Base-by-base conservation (phyloP, 2,888 invertebrate genomes). In the Cantharis rufa region DNA sequence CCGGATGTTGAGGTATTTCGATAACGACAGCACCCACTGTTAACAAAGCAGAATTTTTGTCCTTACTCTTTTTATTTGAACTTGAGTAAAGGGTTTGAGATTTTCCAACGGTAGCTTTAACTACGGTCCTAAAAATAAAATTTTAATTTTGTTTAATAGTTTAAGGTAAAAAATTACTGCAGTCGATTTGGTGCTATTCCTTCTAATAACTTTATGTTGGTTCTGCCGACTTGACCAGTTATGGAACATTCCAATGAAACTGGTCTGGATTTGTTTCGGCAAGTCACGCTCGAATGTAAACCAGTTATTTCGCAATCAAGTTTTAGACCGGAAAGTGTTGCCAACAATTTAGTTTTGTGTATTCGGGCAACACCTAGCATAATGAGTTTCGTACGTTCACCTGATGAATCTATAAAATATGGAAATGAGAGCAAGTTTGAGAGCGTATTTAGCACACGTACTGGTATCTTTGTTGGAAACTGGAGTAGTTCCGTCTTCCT, bases 1-100 rank as follows among this genome's bases (percentile, higher is more conserved):
- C 98, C 0, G 99, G 99, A 89, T 99, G 98, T 88, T 99, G 98
- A 3, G 99, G 99, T 85, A 99, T 97, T 88, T 98, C 98, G 74
- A 98, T 94, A 80, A 95, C 93, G 1, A 98, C 94, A 13, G 95
- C 94, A 1, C 98, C 98, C 73, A 98, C 92, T 10, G 95, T 96
- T 10, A 97, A 89, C 75, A 98, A 87, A 0, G 94, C 93, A 71
- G 94, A 92, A 86, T 96, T 96, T 84, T 94, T 94, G 85, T 94
- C 94, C 85, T 94, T 93, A 84, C 94, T 88, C 84, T 92, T 90
- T 84, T 93, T 91, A 10, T 93, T 94, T 82, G 93, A 92, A 86
- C 96, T 96, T 2, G 97, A 97, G 88, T 97, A 97, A 71, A 98
- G 89, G 1, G 96, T 95, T 85, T 97, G 97, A 0, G 97, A 96